A percentile compares a stretch with the other conserved stretches of the same genome.
These are phyloP conservation scores for Rhingia campestris DNA, from an alignment of 2,888 invertebrate genomes.

Conservation along the genomic window DNA sequence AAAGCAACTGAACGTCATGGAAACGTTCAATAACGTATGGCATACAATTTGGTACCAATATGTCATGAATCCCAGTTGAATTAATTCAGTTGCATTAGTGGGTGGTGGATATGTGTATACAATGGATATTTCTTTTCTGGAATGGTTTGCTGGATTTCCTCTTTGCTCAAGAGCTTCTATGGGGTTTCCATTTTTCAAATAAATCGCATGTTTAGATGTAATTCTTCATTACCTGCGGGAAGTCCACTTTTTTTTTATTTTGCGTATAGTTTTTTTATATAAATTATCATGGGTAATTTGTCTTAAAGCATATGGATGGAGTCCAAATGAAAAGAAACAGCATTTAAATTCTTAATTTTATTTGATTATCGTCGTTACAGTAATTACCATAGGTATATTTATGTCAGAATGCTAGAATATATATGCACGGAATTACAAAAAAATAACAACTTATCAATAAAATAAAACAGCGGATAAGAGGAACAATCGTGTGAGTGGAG, in stretches of 20 bases:
- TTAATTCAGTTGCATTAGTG: slow-evolving; percentile 56
- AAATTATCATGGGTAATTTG: slow-evolving; percentile 60
- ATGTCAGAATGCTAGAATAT: too few relatives aligned
- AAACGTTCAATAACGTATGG: slow-evolving; percentile 32
- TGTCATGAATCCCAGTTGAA: slow-evolving; percentile 55
- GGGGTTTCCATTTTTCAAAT: slow-evolving; percentile 65
- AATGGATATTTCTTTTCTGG: slow-evolving; percentile 24
- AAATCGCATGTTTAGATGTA: slow-evolving; percentile 81
- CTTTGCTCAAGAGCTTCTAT: slow-evolving; percentile 49
- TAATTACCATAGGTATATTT: neutral
- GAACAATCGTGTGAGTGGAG: too few relatives aligned
- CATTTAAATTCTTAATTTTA: slow-evolving; percentile 25
- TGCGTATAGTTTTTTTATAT: slow-evolving; percentile 57
- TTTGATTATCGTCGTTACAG: slow-evolving; percentile 15
- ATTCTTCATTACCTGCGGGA: slow-evolving; percentile 82
- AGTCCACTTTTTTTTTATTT: slow-evolving; percentile 78
- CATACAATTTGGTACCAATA: slow-evolving; percentile 54
- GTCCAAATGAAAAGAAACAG: slow-evolving; percentile 44
- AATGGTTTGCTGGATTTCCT: slow-evolving; percentile 44
- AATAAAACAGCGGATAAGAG: too few relatives aligned
- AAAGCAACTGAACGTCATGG: slow-evolving; percentile 20
- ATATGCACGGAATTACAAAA: too few relatives aligned
- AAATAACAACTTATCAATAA: too few relatives aligned
- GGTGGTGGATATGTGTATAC: slow-evolving; percentile 51
- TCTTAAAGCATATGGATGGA: slow-evolving; percentile 44